Conservation (phyloP, 2,888 invertebrate genomes). For the Volucella inanis region DNA sequence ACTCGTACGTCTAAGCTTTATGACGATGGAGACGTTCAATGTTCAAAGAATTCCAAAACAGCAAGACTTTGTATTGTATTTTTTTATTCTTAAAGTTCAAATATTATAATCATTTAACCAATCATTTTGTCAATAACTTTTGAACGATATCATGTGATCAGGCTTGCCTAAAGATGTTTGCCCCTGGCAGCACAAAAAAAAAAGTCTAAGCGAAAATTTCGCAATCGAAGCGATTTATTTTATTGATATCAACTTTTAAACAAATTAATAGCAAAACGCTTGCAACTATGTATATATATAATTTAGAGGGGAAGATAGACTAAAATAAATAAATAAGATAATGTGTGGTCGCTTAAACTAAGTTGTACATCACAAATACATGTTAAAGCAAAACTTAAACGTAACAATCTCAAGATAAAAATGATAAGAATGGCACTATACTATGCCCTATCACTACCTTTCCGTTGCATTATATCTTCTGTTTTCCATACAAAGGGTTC, state of each 20-base stretch:
- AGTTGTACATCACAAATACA: slow-evolving; percentile 44
- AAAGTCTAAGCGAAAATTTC: not conserved
- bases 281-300: not conserved
- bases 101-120: too few relatives aligned
- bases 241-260: slow-evolving; percentile 35
- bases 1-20: too few relatives aligned
- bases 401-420: not conserved
- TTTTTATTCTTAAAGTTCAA: too few relatives aligned
- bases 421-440: not conserved
- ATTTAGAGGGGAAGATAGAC: not conserved
- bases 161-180: too few relatives aligned
- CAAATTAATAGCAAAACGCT: slow-evolving; percentile 35
- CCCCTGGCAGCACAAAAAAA: not conserved
- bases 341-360: slow-evolving; percentile 37
- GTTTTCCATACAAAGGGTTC: slow-evolving; percentile 96
- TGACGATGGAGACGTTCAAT: too few relatives aligned
- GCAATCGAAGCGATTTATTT: slow-evolving; percentile 13
- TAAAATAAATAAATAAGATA: slow-evolving; percentile 13
- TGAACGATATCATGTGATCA: too few relatives aligned
- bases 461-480: slow-evolving; percentile 80
- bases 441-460: slow-evolving; percentile 34
- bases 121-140: too few relatives aligned
- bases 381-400: slow-evolving; percentile 26
- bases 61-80: too few relatives aligned
- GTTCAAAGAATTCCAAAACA: too few relatives aligned